Conservation (phyloP, 2,888 invertebrate species). For the Sylvicola fuscatus region DNA sequence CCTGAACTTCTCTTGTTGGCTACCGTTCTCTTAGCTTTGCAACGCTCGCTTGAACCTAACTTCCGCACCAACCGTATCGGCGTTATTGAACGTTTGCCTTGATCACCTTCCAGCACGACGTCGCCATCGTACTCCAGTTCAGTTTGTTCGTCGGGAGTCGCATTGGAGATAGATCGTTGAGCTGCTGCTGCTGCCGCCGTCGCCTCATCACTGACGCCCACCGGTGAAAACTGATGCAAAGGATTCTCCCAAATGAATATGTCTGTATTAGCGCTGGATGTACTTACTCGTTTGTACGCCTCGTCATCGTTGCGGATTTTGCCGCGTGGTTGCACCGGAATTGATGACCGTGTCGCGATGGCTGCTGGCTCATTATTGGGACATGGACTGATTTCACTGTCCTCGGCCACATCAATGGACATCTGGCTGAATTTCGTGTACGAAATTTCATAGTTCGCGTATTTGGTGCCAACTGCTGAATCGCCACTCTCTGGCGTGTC, state of each 20-base stretch:
- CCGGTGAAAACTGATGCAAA: slow-evolving; percentile 33
- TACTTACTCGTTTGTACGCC: slow-evolving; percentile 15
- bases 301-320: slow-evolving; percentile 8
- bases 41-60: slow-evolving; percentile 15
- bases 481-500: slow-evolving; percentile 5
- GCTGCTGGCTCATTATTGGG: no score
- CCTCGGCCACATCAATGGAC: slow-evolving; percentile 1
- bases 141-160: slow-evolving; percentile 51
- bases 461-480: slow-evolving; percentile 3
- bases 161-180: slow-evolving; percentile 21
- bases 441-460: slow-evolving; percentile 3
- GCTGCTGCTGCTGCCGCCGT: slow-evolving; percentile 3
- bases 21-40: background rate
- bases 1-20: slow-evolving; percentile 7
- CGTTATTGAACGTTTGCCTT: slow-evolving; percentile 44
- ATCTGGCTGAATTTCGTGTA: slow-evolving; percentile 4
- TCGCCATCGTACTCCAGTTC: slow-evolving; percentile 45
- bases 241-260: slow-evolving; percentile 69
- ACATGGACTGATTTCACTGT: background rate
- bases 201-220: slow-evolving; percentile 6
- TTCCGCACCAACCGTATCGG: slow-evolving; percentile 38
- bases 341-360: no score
- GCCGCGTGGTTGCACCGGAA: background rate
- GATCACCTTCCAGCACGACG: slow-evolving; percentile 39
- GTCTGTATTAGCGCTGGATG: slow-evolving; percentile 31